Base-by-base conservation (phyloP, 2,888 invertebrate species). In the Erebia epiphron region DNA sequence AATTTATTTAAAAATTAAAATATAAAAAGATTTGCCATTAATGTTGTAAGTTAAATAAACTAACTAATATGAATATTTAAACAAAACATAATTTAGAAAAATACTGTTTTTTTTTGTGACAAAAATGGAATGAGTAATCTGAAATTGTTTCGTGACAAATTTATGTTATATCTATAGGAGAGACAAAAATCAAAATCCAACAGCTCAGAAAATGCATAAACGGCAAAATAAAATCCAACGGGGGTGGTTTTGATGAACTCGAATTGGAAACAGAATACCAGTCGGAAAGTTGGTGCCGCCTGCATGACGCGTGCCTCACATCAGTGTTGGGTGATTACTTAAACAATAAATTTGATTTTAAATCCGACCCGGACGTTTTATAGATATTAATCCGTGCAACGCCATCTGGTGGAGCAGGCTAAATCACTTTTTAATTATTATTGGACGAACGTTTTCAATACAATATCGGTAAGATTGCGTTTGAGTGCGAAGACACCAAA, bases 321-420 rank as follows among this genome's bases (percentile, higher is more conserved):
- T 81, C 82, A 80, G 81, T 83, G 82, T 83, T 80, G 79, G 84
- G 86, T 83, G 82, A 86, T 90, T 87, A 87, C 89, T 88, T 85
- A 86, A 86, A 89, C 87, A 89, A 90, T 89, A 86, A 86, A 87
- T 87, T 87, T 87, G 86, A 89, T 88, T 88, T 84, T 80, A 83
- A 84, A 71, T 75, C 75, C 76, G 68, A 75, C 71, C 74, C 74
- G 65, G 64, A 63, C 77, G 70, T 76, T 74, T 73, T 77, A 77
- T 74, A 69, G 71, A 70, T 74, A 74, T 77, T 75, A 75, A 74
- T 72, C 72, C 70, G 58, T 65, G 71, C 76, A 73, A 78, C 74
- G 73, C 78, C 75, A 72, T 77, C 77, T 78, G 77, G 66, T 67
- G 69, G 68, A 79, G 21, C 35, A 35, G 60, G 11, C 58, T 16